These are phyloP conservation scores for Lepilemur septentrionalis DNA, from an alignment of 2,797 vertebrate genomes.

Conservation along the genomic window DNA sequence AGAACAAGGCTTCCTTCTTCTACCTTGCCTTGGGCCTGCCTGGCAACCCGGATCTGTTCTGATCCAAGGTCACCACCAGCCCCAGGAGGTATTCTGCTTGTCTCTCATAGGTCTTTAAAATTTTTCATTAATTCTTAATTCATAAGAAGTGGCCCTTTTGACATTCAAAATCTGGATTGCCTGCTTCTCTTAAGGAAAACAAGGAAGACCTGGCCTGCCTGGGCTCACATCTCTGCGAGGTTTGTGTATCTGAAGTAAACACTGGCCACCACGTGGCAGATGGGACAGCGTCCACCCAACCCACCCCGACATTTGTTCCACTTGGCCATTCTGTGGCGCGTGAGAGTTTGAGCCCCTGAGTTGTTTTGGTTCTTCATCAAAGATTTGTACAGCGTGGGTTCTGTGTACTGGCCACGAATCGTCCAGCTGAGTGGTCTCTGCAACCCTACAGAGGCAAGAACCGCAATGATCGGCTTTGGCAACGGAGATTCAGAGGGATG, in stretches of 20 bases:
- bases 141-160: background rate
- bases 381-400: background rate
- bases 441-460: background rate
- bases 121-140: background rate
- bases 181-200: background rate
- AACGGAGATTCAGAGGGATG: background rate
- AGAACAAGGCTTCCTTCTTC: background rate
- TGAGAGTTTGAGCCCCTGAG: background rate
- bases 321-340: background rate
- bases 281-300: background rate
- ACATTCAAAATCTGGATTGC: background rate
- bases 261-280: background rate
- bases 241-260: background rate
- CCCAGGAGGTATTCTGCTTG: background rate
- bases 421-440: rapidly evolving
- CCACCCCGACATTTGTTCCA: background rate
- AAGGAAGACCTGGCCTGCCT: background rate
- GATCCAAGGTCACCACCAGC: background rate
- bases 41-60: background rate
- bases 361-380: background rate
- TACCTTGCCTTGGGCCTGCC: background rate
- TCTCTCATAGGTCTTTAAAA: background rate
- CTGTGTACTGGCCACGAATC: background rate
- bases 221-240: background rate
- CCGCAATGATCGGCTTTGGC: background rate